A percentile compares a stretch with the other conserved stretches of the same genome.
Evolutionary conservation across 2,113 vertebrate species (phyloP).

Genomic region (Meriones unguiculatus): DNA sequence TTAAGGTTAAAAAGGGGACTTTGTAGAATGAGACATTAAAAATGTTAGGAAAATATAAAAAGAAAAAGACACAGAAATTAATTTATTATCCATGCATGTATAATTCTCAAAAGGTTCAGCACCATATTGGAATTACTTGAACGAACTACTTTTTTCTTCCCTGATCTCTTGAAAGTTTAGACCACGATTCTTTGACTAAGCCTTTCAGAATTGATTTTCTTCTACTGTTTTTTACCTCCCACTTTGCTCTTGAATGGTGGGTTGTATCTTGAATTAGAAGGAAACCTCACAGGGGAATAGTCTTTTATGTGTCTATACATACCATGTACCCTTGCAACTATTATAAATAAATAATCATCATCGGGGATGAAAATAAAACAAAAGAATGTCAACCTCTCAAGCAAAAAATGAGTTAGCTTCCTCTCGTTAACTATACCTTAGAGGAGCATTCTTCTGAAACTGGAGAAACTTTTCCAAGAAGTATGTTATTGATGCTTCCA

Average conservation of each 20-base stretch:
- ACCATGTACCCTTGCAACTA: conserved; percentile 65
- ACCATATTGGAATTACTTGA: conserved; percentile 56
- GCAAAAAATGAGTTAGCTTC: conserved; percentile 67
- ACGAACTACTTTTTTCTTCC: conserved; percentile 39
- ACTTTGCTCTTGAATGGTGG: neutral
- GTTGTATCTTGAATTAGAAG: conserved; percentile 52
- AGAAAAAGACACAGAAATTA: conserved; percentile 31
- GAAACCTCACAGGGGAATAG: conserved; percentile 58
- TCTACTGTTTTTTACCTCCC: neutral
- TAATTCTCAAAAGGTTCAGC: conserved; percentile 60
- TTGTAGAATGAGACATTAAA: conserved; percentile 28
- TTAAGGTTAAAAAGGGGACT: conserved; percentile 12
- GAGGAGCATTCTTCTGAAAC: conserved; percentile 57
- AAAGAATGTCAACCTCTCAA: conserved; percentile 73
- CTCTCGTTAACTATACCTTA: conserved; percentile 64
- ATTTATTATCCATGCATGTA: conserved; percentile 53
- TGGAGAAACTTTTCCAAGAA: conserved; percentile 59
- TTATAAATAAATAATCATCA: conserved; percentile 78
- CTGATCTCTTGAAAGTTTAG: conserved; percentile 62
- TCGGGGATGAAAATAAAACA: conserved; percentile 73
- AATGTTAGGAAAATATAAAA: neutral
- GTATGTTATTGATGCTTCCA: neutral
- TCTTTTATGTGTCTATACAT: conserved; percentile 76
- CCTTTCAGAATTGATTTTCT: conserved; percentile 49
- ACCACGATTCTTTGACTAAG: conserved; percentile 57